Evolutionary conservation across 2,113 vertebrate genomes (phyloP), one percentile per base, ranked within the genome.

Genomic region (Catharus bicknelli): DNA sequence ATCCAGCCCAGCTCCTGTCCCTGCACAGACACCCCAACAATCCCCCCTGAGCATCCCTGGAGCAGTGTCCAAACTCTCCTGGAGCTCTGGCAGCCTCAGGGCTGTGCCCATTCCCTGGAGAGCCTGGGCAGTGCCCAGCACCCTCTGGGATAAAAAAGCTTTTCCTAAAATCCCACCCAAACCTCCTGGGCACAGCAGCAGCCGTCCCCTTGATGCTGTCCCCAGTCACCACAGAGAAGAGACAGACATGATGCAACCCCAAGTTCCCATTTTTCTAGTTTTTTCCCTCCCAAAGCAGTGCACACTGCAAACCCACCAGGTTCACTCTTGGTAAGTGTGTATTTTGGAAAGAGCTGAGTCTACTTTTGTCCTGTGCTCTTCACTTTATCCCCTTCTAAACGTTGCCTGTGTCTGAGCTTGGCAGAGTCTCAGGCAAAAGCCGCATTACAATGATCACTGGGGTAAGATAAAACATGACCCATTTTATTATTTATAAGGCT

Each of bases 401-500:
- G 55, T 51, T 95, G 91, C 77, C 88, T 57, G 40, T 95, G 86
- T 72, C 92, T 88, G 88, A 89, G 77, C 82, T 78, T 95, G 93
- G 95, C 94, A 93, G 67, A 66, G 83, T 34, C 86, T 93, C 96
- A 94, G 87, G 75, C 77, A 86, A 91, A 96, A 96, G 95, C 95
- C 55, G 10, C 95, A 89, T 78, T 91, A 79, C 91, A 95, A 19
- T 57, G 74, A 96, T 95, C 86, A 83, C 84, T 53, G 64, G 86
- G 66, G 69, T 94, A 91, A 97, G 94, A 96, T 92, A 95, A 97
- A 97, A 94, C 88, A 90, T 6, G 74, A 82, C 77, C 90, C 91
- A 29, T 83, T 98, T 93, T 57, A 97, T 97, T 96, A 97, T 96
- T 97, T 95, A 97, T 96, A 94, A 94, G 93, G 86, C 79, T 96